Evolutionary conservation across 2,113 vertebrate species (phyloP).

Genomic region (Oncorhynchus mykiss): DNA sequence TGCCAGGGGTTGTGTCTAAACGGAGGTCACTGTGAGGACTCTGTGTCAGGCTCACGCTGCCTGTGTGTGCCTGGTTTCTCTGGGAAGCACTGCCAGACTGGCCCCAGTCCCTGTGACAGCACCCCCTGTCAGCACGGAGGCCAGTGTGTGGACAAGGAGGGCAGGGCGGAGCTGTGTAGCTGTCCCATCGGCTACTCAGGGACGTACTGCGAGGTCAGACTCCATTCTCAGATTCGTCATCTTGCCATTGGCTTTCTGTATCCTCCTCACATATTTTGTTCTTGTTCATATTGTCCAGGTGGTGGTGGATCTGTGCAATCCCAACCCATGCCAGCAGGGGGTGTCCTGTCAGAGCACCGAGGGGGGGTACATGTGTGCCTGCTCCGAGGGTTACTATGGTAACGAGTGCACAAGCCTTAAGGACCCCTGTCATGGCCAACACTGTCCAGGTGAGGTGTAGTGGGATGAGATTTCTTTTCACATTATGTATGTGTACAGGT

Average conservation of each 20-base stretch:
- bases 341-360: constrained; percentile 61
- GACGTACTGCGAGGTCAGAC: constrained; percentile 89
- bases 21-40: constrained; percentile 89
- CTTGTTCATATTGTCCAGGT: constrained; percentile 44
- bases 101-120: constrained; percentile 83
- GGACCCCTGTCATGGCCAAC: constrained; percentile 67
- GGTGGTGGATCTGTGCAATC: constrained; percentile 65
- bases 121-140: constrained; percentile 92
- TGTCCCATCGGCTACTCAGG: constrained; percentile 91
- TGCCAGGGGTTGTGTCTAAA: constrained; percentile 93
- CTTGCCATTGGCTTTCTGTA: background rate
- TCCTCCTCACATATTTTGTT: background rate
- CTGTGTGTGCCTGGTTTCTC: constrained; percentile 86
- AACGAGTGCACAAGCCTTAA: constrained; percentile 68
- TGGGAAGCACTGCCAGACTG: constrained; percentile 89
- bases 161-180: constrained; percentile 81
- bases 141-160: constrained; percentile 84
- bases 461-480: background rate
- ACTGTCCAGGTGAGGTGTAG: constrained; percentile 69
- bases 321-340: constrained; percentile 74
- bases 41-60: constrained; percentile 86
- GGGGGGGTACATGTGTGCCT: constrained; percentile 66
- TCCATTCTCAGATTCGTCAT: background rate
- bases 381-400: constrained; percentile 71
- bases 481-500: background rate